Evolutionary conservation across 2,113 vertebrate species (phyloP), one percentile per base, ranked within the genome.

Genomic region (Microtus montanus): DNA sequence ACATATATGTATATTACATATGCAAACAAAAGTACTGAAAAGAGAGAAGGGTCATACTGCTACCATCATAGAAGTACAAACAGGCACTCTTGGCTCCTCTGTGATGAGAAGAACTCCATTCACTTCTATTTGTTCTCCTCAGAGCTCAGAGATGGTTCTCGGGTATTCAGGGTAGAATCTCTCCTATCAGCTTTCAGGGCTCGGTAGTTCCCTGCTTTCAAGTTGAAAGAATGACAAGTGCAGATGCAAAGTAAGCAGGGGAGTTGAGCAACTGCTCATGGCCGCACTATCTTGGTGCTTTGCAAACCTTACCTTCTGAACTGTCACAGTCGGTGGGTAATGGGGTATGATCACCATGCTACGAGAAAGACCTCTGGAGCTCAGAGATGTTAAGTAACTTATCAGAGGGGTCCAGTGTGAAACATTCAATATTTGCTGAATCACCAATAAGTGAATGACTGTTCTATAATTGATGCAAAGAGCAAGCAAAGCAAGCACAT

Each of bases 311-410:
- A 73, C 49, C 63, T 86, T 58, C 41, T 91, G 28, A 80, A 86
- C 83, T 82, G 15, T 84, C 54, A 84, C 44, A 75, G 35, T 75
- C 38, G 26, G 5, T 14, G 85, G 61, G 28, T 24, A 78, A 87
- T 89, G 4, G 1, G 52, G 24, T 70, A 20, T 74, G 26, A 66
- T 19, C 8, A 9, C 22, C 5, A 38, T 2, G 52, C 35, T 93
- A 61, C 26, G 89, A 75, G 78, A 20, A 87, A 85, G 35, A 68
- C 7, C 44, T 85, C 35, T 77, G 49, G 10, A 10, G 2, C 33
- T 95, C 64, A 61, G n/a, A 94, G 85, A 94, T 71, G 15, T 84
- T 84, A 93, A 94, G 41, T 54, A 93, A 73, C 82, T 77, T 52
- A 33, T 74, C 22, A 52, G 52, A 90, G 73, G n/a, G 77, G 35